These are phyloP conservation scores for Otocyon megalotis DNA, from an alignment of 2,113 vertebrate species.

Conservation along the genomic window DNA sequence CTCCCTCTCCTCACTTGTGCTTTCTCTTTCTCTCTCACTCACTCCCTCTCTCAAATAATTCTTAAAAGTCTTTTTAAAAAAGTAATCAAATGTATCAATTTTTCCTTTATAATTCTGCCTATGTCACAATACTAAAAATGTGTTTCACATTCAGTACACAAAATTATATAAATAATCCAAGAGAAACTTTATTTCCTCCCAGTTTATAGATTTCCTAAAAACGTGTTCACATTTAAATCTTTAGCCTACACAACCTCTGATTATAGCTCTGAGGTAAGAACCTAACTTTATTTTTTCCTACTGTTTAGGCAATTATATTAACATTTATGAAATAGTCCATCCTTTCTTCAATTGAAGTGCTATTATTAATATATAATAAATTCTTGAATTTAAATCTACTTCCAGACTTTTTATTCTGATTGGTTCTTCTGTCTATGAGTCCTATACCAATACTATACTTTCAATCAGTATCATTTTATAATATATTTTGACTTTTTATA, in stretches of 20 bases:
- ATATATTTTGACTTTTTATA: not conserved
- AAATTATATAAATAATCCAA: not conserved
- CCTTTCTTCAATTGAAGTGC: not conserved
- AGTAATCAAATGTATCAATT: not conserved
- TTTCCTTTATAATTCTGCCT: conserved; percentile 20
- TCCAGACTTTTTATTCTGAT: not conserved
- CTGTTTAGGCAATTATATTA: conserved; percentile 18
- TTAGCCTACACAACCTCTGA: conserved; percentile 17
- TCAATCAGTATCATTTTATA: not conserved
- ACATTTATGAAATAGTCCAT: not conserved
- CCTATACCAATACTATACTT: not conserved
- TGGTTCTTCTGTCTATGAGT: not conserved
- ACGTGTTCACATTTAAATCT: not conserved
- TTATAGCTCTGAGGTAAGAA: not conserved
- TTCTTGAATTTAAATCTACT: conserved; percentile 6
- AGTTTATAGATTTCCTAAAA: not conserved
- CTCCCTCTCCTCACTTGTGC: no score
- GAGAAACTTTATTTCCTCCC: not conserved
- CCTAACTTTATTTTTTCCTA: not conserved
- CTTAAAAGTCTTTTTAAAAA: no score
- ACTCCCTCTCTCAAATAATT: no score
- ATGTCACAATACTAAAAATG: not conserved
- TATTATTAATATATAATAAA: not conserved
- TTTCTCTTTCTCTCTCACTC: no score
- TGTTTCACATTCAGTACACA: not conserved